A percentile compares a stretch with the other conserved stretches of the same genome.
Conservation (phyloP, 2,888 invertebrate species). For the Oscheius sp. region DNA sequence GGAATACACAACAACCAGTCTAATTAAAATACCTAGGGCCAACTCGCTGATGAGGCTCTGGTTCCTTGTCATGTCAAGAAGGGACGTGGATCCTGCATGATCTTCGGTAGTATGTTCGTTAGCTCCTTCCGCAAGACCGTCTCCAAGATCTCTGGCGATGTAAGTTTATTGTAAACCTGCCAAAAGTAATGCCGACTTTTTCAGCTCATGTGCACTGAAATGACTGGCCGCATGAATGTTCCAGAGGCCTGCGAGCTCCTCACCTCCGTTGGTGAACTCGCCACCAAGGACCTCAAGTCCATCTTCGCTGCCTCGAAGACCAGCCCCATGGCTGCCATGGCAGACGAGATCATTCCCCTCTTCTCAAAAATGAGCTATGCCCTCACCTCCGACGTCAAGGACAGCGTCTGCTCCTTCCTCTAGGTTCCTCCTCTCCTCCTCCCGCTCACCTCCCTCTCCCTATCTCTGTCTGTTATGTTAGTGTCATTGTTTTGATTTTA, state of each 20-base stretch:
- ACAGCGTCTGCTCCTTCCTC: no score
- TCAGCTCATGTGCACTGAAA: not conserved
- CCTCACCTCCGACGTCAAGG: no score
- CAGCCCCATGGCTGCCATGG: constrained; percentile 6
- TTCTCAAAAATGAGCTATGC: not conserved
- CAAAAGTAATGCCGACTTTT: not conserved
- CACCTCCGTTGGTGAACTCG: not conserved
- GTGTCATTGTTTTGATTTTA: not conserved
- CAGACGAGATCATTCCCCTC: constrained; percentile 13
- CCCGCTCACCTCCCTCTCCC: not conserved
- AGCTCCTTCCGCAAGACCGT: constrained; percentile 8
- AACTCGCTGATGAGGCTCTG: not conserved
- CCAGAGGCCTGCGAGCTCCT: not conserved
- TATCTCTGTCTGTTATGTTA: constrained; percentile 4
- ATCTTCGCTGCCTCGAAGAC: constrained; percentile 7
- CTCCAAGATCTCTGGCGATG: constrained; percentile 4
- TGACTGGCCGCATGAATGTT: not conserved
- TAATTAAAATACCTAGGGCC: not conserved
- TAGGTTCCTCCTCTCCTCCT: no score
- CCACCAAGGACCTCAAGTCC: not conserved
- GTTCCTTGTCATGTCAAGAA: not conserved
- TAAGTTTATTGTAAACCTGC: not conserved
- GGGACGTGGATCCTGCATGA: not conserved
- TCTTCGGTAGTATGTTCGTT: not conserved
- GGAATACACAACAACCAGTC: not conserved